Evolutionary conservation across 2,888 invertebrate genomes (phyloP), one percentile per base, ranked within the genome.

Genomic region (Margaritifera margaritifera): DNA sequence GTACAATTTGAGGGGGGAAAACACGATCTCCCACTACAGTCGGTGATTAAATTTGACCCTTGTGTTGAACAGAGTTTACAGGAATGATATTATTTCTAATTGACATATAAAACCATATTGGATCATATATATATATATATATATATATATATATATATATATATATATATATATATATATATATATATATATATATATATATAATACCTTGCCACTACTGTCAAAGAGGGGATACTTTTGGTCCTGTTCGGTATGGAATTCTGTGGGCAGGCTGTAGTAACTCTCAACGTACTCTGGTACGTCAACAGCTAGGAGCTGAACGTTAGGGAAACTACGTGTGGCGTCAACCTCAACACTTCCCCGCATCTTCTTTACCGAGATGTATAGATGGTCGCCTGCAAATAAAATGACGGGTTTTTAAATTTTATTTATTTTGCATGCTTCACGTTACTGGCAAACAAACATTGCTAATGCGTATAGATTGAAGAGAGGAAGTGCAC

Each of bases 181-280:
- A n/a, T n/a, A n/a, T n/a, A n/a, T n/a, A n/a, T n/a, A n/a, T 15
- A 8, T 8, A 2, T 24, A 66, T 64, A 31, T 27, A 11, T 42
- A 42, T 42, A 1, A 42, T 58, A 82, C 82, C 75, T 72, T 68
- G 51, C 77, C 74, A 53, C 64, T 75, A 11, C 78, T 75, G 65
- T 84, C 83, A 65, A 83, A 79, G 51, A 84, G 52, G 6, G 83
- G 81, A 64, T 77, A 80, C 18, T 74, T 57, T n/a, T 71, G 65
- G n/a, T 77, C 75, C 18, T 78, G 77, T 2, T 75, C 77, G 50
- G 68, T 69, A 19, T 67, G 64, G 61, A 75, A 80, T 1, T 66
- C 68, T 18, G 61, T 25, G 20, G 78, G 74, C 2, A 83, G 70
- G 4, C 54, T 56, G 68, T 82, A 79, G 20, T 60, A 62, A 15